Evolutionary conservation across 2,113 vertebrate genomes (phyloP), one percentile per base, ranked within the genome.

Genomic region (Coturnix japonica): DNA sequence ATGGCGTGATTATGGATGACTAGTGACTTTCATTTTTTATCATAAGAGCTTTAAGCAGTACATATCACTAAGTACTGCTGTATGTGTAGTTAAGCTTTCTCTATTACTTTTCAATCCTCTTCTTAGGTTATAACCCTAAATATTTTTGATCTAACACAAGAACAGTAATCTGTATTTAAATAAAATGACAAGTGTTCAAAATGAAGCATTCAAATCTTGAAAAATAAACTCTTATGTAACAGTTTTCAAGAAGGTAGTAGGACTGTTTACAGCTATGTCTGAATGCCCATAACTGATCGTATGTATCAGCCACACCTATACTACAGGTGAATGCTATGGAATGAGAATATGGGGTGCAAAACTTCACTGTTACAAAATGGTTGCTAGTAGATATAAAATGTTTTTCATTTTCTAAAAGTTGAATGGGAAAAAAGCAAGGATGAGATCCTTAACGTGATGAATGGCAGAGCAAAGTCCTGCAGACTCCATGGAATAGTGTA

Each of bases 131-230:
- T 72, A 63, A 81, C 31, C 37, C 39, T 74, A 73, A 85, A 72
- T 83, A 85, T 83, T 81, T 95, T 87, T 82, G 37, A 80, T 83
- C 21, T 85, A 85, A 53, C 12, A 85, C 44, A 43, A n/a, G 53
- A 74, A 94, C 85, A 89, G 25, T 89, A 66, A 85, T 91, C 56
- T 73, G 21, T 72, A 60, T 72, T 94, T 92, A 81, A 94, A 54
- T 49, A 57, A 61, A 87, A 33, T 75, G 28, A 41, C 17, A 85
- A 85, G 46, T 72, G 37, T 88, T 88, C 53, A 82, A 71, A 90
- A 90, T 53, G 47, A 90, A 91, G 47, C 59, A 51, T 59, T 47
- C 35, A 87, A 80, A 77, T 82, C 74, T 72, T 94, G 61, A 70
- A 89, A 79, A 37, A 81, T 69, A 78, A 61, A 43, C 12, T 59